phyloP scores from a whole-genome alignment of 2,888 invertebrate genomes.

The Quadroppia sp. region DNA sequence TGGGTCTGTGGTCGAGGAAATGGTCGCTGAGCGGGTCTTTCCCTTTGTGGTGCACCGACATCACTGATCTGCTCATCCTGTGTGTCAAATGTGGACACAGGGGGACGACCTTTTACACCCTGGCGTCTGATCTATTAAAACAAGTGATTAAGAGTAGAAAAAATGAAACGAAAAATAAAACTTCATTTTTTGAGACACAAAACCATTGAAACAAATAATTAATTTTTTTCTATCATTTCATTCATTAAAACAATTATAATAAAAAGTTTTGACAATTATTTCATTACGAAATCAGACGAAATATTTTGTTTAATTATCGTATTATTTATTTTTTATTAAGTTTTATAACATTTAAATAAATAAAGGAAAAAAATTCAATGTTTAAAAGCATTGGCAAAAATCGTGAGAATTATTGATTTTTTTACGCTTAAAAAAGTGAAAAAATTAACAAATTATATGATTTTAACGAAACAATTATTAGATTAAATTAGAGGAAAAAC shows the following conservation, averaged over 20 bases:
- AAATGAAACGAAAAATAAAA: no score
- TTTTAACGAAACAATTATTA: no score
- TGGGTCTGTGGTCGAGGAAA: constrained; percentile 19
- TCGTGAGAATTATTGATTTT: not conserved
- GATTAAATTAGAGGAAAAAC: not conserved
- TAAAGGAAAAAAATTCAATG: not conserved
- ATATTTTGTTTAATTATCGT: no score
- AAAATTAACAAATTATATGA: constrained; percentile 18
- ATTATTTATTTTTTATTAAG: no score
- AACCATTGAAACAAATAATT: no score
- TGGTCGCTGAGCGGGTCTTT: constrained; percentile 2
- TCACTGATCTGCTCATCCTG: not conserved
- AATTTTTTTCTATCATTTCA: no score
- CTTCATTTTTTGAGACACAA: not conserved
- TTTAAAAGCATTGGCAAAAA: no score
- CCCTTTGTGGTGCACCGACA: constrained; percentile 26
- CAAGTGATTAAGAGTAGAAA: no score
- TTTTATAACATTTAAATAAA: not conserved
- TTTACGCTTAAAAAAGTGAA: no score
- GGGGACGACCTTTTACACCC: constrained; percentile 21
- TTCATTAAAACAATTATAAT: no score
- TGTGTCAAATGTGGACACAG: not conserved
- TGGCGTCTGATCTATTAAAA: constrained; percentile 37
- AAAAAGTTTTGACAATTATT: no score
- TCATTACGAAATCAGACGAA: no score